Conservation (phyloP, 2,797 vertebrate genomes). For the Schizopygopsis pylzovi region DNA sequence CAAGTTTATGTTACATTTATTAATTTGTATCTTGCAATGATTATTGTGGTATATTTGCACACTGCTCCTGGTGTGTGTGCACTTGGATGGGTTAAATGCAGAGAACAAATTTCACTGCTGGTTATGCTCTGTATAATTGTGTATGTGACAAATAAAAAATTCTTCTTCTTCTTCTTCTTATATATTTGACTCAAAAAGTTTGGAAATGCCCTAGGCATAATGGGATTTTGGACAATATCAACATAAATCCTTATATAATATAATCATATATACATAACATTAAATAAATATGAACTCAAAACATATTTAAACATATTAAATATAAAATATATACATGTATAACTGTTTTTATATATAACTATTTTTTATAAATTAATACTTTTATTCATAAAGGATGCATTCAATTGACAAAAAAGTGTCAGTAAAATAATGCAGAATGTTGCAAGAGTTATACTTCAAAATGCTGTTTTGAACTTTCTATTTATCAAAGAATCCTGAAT, state of each 20-base stretch:
- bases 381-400: background rate
- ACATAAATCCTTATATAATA: too few species aligned
- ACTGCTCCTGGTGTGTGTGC: too few species aligned
- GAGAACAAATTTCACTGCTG: too few species aligned
- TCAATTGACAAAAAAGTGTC: background rate
- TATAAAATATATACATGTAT: too few species aligned
- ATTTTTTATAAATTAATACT: background rate
- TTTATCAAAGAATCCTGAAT: background rate
- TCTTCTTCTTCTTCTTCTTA: too few species aligned
- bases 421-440: background rate
- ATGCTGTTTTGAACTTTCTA: background rate
- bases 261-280: too few species aligned
- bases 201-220: background rate
- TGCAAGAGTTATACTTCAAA: background rate
- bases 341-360: too few species aligned
- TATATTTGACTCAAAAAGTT: background rate
- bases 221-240: background rate
- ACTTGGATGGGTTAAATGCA: too few species aligned
- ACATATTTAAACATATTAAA: too few species aligned
- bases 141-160: too few species aligned
- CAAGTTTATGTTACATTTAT: constrained; percentile 1
- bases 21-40: background rate
- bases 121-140: too few species aligned
- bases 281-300: too few species aligned
- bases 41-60: background rate